These are phyloP conservation scores for Ischnus inquisitorius DNA, from an alignment of 2,888 invertebrate species.

Conservation along the genomic window DNA sequence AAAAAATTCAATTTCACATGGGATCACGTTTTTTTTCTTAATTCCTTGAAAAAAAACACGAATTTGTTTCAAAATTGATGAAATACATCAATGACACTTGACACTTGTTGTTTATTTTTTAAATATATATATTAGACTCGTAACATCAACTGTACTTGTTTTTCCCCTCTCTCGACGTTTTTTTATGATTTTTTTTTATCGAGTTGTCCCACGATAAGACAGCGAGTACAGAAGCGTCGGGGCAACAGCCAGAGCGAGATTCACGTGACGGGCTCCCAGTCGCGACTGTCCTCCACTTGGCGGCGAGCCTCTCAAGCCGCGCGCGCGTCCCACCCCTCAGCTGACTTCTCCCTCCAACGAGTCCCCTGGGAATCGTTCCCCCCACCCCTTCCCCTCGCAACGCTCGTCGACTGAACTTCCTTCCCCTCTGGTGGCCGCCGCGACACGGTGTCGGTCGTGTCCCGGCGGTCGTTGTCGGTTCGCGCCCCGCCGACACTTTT, in stretches of 20 bases:
- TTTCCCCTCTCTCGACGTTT: not conserved
- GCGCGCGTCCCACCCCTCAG: constrained; percentile 72
- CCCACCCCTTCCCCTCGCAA: constrained; percentile 45
- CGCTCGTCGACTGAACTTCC: constrained; percentile 69
- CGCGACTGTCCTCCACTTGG: constrained; percentile 77
- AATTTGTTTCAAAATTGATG: constrained; percentile 28
- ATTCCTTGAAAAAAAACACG: constrained; percentile 10
- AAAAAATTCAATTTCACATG: constrained; percentile 33
- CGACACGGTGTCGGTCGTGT: constrained; percentile 80
- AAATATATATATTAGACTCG: not conserved
- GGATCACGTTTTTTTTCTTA: constrained; percentile 25
- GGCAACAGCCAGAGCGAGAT: constrained; percentile 62
- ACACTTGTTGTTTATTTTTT: constrained; percentile 32
- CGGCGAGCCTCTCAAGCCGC: constrained; percentile 66
- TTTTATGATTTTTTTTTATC: constrained; percentile 11
- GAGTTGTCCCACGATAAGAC: not conserved
- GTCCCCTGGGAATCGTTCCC: constrained; percentile 73
- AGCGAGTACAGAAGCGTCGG: constrained; percentile 32
- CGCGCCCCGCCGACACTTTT: constrained; percentile 82
- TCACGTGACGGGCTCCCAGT: constrained; percentile 77
- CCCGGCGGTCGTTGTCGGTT: constrained; percentile 81
- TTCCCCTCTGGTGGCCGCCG: constrained; percentile 72
- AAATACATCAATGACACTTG: constrained; percentile 33
- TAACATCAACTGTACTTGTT: not conserved
- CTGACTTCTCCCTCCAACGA: constrained; percentile 69